Percentiles rank a stretch among this genome's conserved stretches.
These are phyloP conservation scores for Tangara arthus DNA, from an alignment of 2,797 vertebrate species.

Conservation along the genomic window DNA sequence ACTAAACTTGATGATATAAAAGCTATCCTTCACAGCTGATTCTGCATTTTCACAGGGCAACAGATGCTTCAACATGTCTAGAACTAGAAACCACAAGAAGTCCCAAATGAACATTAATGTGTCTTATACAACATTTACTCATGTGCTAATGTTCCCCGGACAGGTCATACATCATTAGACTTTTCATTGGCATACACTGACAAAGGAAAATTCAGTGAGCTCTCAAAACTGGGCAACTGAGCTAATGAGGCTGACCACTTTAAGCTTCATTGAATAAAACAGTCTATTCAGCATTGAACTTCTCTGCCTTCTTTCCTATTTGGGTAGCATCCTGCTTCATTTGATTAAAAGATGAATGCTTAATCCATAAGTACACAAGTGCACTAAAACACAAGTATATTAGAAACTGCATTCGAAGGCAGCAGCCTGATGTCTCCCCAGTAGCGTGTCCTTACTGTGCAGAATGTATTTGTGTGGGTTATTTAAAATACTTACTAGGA, in stretches of 20 bases:
- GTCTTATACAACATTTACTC: constrained; percentile 28
- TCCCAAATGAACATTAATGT: neutral
- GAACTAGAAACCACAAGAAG: constrained; percentile 30
- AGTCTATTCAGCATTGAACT: neutral
- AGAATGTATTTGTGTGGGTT: neutral
- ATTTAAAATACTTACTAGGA: neutral
- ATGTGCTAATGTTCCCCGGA: neutral
- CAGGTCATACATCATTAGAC: neutral
- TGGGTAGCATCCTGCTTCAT: neutral
- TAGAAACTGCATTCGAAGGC: neutral
- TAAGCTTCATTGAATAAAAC: neutral
- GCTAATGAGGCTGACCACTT: neutral
- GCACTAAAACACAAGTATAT: neutral
- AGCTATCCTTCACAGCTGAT: constrained; percentile 16
- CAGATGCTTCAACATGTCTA: constrained; percentile 6
- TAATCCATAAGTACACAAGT: neutral
- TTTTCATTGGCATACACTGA: neutral
- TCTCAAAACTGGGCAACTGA: neutral
- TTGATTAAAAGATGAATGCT: neutral
- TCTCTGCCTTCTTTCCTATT: neutral
- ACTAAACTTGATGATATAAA: constrained; percentile 21
- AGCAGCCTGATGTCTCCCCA: neutral
- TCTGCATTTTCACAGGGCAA: constrained; percentile 20
- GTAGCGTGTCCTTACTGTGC: neutral
- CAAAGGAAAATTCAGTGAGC: neutral